phyloP scores from a whole-genome alignment of 1,140 invertebrate species.

The Brachionus plicatilis region DNA sequence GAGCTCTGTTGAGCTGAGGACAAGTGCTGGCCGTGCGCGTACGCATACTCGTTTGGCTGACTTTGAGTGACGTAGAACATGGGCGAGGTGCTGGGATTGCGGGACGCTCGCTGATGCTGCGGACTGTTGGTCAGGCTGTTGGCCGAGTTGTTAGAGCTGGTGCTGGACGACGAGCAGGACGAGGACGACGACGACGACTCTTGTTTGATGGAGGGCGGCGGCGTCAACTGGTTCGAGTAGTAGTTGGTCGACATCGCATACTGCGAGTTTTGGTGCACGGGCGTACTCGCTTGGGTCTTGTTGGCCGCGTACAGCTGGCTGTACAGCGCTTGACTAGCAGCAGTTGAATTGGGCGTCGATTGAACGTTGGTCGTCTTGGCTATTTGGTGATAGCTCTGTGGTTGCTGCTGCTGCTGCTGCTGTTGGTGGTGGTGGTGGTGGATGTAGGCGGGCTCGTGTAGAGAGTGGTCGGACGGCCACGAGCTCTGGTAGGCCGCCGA shows the following conservation, averaged over 20 bases:
- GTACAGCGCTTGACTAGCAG: not conserved
- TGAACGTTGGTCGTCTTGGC: not conserved
- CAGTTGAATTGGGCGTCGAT: not conserved
- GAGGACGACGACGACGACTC: constrained; percentile 4
- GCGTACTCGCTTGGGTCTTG: not conserved
- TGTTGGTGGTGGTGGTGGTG: not conserved
- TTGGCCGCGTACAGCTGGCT: not conserved
- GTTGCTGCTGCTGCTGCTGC: not conserved
- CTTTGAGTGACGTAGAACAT: not conserved
- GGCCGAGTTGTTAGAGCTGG: constrained; percentile 5
- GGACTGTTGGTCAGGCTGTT: constrained; percentile 35
- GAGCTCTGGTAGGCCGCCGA: not conserved
- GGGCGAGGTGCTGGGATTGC: constrained; percentile 6
- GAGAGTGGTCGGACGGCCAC: not conserved
- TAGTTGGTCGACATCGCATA: constrained; percentile 3
- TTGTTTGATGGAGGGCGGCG: constrained; percentile 32
- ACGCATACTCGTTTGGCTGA: not conserved
- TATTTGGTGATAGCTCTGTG: constrained; percentile 6
- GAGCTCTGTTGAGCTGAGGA: not conserved
- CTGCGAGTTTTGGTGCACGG: not conserved
- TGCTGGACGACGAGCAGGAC: not conserved
- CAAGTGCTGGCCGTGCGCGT: not conserved
- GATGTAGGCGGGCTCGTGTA: not conserved
- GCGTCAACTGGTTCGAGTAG: constrained; percentile 32
- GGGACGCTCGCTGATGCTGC: not conserved